A percentile compares a stretch with the other conserved stretches of the same genome.
Evolutionary conservation across 2,797 vertebrate species (phyloP).

Genomic region (Mus caroli): DNA sequence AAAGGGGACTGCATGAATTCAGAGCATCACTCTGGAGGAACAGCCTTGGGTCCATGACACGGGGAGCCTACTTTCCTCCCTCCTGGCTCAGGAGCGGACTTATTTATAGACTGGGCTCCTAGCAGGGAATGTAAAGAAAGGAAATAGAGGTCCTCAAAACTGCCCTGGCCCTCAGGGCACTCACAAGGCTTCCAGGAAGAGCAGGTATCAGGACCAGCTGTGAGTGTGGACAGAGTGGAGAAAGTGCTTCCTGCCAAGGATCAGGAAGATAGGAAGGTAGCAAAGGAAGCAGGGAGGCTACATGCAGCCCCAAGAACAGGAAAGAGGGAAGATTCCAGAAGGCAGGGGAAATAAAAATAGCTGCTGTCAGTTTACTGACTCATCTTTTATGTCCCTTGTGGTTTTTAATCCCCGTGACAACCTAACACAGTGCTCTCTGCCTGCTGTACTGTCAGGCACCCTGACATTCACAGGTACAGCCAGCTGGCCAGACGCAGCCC

Average conservation of each 20-base stretch:
- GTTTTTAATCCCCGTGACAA: not conserved
- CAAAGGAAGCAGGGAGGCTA: not conserved
- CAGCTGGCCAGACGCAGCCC: not conserved
- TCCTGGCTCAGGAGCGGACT: not conserved
- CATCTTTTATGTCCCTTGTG: not conserved
- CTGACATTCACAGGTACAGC: not conserved
- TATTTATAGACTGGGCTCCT: not conserved
- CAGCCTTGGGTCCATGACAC: not conserved
- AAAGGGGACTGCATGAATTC: not conserved
- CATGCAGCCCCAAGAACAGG: not conserved
- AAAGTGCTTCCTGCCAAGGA: not conserved
- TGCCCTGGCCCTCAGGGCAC: not conserved
- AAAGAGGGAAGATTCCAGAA: constrained; percentile 44
- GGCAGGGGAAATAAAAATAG: constrained; percentile 30
- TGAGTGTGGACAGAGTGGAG: not conserved
- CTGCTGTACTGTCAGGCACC: not conserved
- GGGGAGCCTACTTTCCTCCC: not conserved
- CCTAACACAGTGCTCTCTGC: not conserved
- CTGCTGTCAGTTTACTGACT: constrained; percentile 6
- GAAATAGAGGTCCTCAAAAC: not conserved
- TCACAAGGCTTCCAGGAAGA: not conserved
- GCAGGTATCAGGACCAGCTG: not conserved
- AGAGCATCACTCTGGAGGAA: not conserved
- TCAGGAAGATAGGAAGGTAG: not conserved
- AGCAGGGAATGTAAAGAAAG: not conserved